Evolutionary conservation across 2,888 invertebrate species (phyloP), one percentile per base, ranked within the genome.

Genomic region (Liodrosophila aerea): DNA sequence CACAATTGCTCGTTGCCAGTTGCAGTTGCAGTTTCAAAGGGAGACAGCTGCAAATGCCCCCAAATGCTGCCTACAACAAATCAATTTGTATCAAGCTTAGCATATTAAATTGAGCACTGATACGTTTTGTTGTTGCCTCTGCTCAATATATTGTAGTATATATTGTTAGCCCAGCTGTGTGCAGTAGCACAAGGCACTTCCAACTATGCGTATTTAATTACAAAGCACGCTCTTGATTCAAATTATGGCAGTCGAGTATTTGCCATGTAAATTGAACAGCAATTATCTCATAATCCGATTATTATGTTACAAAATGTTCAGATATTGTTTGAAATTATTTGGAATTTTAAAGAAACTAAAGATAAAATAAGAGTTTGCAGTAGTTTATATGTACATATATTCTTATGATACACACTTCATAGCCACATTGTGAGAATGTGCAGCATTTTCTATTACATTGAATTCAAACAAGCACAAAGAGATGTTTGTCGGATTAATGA

Each of bases 11-110:
- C 18, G 0, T 0, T 8, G 11, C 4, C 65, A 52, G 33, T 41
- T 33, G 37, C 54, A 44, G 40, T 11, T 56, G 16, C 50, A 13
- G 47, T 7, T 45, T 59, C 60, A 59, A 61, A 56, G 49, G 58
- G 52, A 58, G 31, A 45, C 51, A 61, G 27, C 47, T 39, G 16
- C 30, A 37, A 63, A 50, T 45, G 57, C 52, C 53, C 37, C 43
- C 64, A 70, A 85, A 77, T 83, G 64, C 58, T 59, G 60, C 67
- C 64, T 61, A 59, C 61, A 75, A 76, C 86, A 85, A 83, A 85
- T 82, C 80, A 76, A 80, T 85, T 85, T 63, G 56, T 47, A 58
- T 64, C 58, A 37, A 65, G 68, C 68, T 76, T 70, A 68, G 60
- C 58, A 73, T 69, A 61, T 61, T 65, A 80, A 86, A 78, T 80